A percentile compares a stretch with the other conserved stretches of the same genome.
Evolutionary conservation across 2,888 invertebrate genomes (phyloP).

Genomic region (Agriopis marginaria): DNA sequence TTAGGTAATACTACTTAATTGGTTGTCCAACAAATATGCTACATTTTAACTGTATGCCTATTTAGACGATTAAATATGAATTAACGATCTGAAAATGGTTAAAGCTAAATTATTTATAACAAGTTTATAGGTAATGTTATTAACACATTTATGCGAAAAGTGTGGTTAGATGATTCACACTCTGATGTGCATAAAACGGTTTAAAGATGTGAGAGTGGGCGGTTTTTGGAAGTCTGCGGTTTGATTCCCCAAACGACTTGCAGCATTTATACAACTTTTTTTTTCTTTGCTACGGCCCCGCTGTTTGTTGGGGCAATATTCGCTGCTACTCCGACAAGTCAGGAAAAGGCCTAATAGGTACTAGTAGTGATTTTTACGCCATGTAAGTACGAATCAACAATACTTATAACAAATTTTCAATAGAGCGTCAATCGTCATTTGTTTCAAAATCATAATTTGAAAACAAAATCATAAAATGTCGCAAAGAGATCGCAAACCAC

Average conservation of each 20-base stretch:
- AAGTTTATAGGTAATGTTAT: conserved; percentile 11
- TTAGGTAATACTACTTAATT: background rate
- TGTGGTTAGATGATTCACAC: conserved; percentile 10
- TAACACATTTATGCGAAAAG: conserved; percentile 8
- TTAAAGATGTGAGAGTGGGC: background rate
- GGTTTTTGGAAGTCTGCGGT: conserved; percentile 7
- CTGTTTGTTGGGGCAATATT: no score
- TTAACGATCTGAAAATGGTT: conserved; percentile 6
- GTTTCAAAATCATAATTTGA: no score
- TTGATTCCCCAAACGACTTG: background rate
- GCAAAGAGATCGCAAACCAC: no score
- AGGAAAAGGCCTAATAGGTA: no score
- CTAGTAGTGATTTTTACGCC: no score
- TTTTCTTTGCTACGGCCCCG: no score
- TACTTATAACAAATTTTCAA: no score
- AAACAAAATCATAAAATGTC: no score
- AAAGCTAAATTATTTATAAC: conserved; percentile 7
- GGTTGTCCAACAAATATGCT: conserved; percentile 18
- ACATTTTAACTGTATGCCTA: conserved; percentile 3
- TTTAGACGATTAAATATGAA: conserved; percentile 1
- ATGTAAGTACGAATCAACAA: no score
- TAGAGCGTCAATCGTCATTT: no score
- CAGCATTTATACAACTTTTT: no score
- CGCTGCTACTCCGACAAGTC: no score
- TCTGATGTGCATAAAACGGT: background rate